Evolutionary conservation across 2,797 vertebrate genomes (phyloP), one percentile per base, ranked within the genome.

Genomic region (Chaunax sp.): DNA sequence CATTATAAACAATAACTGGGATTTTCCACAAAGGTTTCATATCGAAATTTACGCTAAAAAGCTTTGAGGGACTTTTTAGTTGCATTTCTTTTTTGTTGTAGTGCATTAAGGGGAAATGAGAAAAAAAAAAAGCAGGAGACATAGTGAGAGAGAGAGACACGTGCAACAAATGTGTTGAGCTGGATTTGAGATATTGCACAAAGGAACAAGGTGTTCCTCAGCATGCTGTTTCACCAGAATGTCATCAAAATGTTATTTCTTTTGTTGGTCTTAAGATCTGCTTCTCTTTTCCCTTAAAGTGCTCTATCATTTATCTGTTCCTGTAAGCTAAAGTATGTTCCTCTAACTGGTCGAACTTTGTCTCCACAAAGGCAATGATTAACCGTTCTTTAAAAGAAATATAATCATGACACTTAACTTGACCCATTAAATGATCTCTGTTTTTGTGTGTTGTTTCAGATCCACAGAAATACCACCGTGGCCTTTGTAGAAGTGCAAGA

Each of bases 401-500:
- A 4, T 13, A 33, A 56, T 26, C 25, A n/a, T 50, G 37, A 28
- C 20, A 20, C 35, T 15, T 2, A 15, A 30, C 22, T 4, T 18
- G 50, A 40, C 22, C 43, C 16, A 30, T 52, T 16, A 12, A 61
- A 69, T 52, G 2, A 30, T 68, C 19, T 47, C 9, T 45, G 20
- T 40, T 73, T 38, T 60, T 86, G 11, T 84, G 46, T 85, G 57
- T 69, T 8, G n/a, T 84, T 81, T 85, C 79, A 95, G 94, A 82
- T 93, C 45, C 90, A 85, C 81, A 92, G 86, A 60, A 54, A 84
- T 51, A 81, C 63, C 58, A 94, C 88, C 53, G 69, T 37, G 37
- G 81, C 77, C 43, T 37, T 47, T 55, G 77, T 93, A 66, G 47
- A 83, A 19, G 72, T 95, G 68, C 83, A 93, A 69, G 91, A 90